phyloP scores from a whole-genome alignment of 2,888 invertebrate species.

The Allolobophora icterica region DNA sequence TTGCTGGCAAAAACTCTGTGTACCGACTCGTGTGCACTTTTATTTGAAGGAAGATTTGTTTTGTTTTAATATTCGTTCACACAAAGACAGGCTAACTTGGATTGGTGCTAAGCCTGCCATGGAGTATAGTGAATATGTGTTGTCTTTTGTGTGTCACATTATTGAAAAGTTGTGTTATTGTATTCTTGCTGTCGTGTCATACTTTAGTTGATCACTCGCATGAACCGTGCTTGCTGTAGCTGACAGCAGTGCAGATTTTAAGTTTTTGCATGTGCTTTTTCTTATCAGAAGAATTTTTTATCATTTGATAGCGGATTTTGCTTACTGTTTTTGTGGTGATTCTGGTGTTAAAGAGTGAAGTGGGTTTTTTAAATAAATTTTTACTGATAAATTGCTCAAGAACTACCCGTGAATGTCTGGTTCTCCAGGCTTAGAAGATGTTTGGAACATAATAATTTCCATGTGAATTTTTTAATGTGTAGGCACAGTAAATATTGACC shows the following conservation, averaged over 20 bases:
- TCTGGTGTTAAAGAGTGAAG: not conserved
- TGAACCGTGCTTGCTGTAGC: not conserved
- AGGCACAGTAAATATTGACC: too few species aligned
- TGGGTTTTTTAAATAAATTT: not conserved
- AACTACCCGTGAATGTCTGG: not conserved
- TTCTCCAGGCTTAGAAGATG: too few species aligned
- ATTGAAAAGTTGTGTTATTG: not conserved
- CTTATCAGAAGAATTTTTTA: too few species aligned
- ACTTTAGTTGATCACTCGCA: not conserved
- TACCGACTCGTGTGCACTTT: too few species aligned
- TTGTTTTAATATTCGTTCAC: not conserved
- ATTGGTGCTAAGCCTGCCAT: not conserved
- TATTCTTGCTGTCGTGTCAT: not conserved
- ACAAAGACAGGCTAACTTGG: not conserved
- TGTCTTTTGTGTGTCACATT: not conserved
- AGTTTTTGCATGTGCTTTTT: not conserved
- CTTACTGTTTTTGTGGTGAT: not conserved
- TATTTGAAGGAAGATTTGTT: too few species aligned
- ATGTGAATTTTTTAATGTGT: too few species aligned
- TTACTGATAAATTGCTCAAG: not conserved
- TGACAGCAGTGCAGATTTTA: not conserved
- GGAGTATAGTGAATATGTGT: not conserved
- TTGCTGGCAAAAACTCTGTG: too few species aligned
- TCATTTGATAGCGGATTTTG: too few species aligned
- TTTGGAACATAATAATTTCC: too few species aligned